These are phyloP conservation scores for Silurus glanis DNA, from an alignment of 2,113 vertebrate species.

Conservation along the genomic window DNA sequence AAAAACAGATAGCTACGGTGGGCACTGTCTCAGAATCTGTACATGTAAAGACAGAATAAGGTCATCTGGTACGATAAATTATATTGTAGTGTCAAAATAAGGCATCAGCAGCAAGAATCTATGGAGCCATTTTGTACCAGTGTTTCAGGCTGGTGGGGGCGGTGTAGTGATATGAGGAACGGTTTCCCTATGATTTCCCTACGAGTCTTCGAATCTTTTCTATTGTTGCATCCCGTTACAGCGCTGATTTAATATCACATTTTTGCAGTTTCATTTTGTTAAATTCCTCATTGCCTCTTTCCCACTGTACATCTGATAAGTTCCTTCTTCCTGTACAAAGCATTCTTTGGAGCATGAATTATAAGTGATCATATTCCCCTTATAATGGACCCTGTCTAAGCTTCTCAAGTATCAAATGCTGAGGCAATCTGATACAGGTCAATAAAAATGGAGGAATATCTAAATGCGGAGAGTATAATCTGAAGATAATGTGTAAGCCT, in stretches of 20 bases:
- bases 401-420: slow-evolving; percentile 24
- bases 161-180: background rate
- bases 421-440: slow-evolving; percentile 12
- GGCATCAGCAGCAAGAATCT: background rate
- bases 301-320: background rate
- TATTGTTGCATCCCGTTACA: background rate
- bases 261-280: background rate
- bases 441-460: slow-evolving; percentile 16
- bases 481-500: slow-evolving; percentile 14
- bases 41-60: background rate
- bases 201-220: background rate
- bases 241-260: background rate
- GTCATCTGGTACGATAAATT: background rate
- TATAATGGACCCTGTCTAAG: slow-evolving; percentile 25
- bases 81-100: background rate
- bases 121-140: background rate
- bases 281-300: background rate
- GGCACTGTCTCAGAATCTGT: background rate
- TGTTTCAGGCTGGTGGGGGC: background rate
- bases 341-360: background rate
- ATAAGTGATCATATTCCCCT: slow-evolving; percentile 22
- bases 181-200: background rate
- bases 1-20: background rate
- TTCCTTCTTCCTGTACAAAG: slow-evolving; percentile 16
- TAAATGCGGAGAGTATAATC: slow-evolving; percentile 17